Percentiles rank a stretch among this genome's conserved stretches.
phyloP scores from a whole-genome alignment of 1,140 invertebrate species.

The Chionoecetes opilio region DNA sequence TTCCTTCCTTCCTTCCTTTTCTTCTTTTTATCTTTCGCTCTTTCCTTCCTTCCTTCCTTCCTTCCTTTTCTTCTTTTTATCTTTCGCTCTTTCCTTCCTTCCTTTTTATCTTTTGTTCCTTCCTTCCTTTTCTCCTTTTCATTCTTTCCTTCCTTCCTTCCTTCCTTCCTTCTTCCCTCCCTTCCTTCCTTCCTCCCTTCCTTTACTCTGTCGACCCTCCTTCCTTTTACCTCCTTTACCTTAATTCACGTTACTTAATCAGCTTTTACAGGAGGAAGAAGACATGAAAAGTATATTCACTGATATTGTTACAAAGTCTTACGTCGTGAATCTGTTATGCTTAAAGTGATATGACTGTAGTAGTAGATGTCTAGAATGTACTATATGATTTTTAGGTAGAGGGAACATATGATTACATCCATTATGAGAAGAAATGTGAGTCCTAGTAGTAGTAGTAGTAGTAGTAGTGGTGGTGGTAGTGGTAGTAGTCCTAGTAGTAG shows the following conservation, averaged over 20 bases:
- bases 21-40: not conserved
- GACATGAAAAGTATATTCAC: not conserved
- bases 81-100: not conserved
- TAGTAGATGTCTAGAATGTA: no score
- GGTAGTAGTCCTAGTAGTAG: not conserved
- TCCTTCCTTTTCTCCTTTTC: not conserved
- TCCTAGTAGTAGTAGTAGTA: no score
- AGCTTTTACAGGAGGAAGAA: not conserved
- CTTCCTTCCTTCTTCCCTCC: not conserved
- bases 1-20: not conserved
- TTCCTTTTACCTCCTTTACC: no score
- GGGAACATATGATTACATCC: no score
- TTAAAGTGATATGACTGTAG: no score
- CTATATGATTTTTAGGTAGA: no score
- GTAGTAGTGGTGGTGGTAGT: no score
- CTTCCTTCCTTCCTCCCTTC: not conserved
- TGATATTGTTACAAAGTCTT: no score
- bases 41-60: not conserved
- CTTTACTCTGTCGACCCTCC: not conserved
- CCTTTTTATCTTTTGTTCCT: no score
- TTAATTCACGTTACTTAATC: not conserved
- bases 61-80: not conserved
- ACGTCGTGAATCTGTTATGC: no score
- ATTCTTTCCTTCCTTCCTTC: not conserved
- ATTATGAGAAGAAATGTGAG: no score